Base-by-base conservation (phyloP, 2,113 vertebrate species). In the Microcebus lehilahytsara region DNA sequence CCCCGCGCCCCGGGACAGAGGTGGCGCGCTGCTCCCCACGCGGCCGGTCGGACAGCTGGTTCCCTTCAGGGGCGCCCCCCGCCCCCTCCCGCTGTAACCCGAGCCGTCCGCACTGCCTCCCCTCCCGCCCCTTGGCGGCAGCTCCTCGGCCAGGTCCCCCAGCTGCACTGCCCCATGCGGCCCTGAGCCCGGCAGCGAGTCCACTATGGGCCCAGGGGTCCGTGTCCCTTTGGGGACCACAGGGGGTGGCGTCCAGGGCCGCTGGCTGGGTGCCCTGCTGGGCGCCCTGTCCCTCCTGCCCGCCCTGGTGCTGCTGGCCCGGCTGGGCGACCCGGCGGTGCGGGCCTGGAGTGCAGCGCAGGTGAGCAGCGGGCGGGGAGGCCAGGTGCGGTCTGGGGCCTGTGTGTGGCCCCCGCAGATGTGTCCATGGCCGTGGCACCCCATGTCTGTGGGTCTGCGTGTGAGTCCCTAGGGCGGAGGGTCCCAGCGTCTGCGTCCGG, bases 221-320 rank as follows among this genome's bases (percentile, higher is more conserved):
- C 60, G 77, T 14, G 58, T 91, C 74, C 91, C 91, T 53, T 12
- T 27, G 8, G 80, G 51, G 60, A 72, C 67, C 30, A 40, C 58
- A 12, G 93, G 77, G 66, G 8, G 32, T 12, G 13, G 32, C 9
- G 77, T 22, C 5, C 91, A 10, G 78, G 79, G 72, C 51, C 60
- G 46, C 69, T 0, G 85, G 37, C 66, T 93, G 22, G 37, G 94
- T 60, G 78, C 64, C 4, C 77, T 30, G 69, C 95, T 96, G 86
- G 95, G 94, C n/a, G 74, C 88, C 46, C 66, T 97, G 95, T 96
- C 96, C 58, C 95, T 98, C 58, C 83, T 98, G 8, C 95, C 95
- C 0, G 56, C 11, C 10, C 91, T 98, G 20, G 23, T 58, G 78
- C 71, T 94, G 91, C 95, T 97, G 91, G 74, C 75, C 40, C n/a